Evolutionary conservation across 30 jellyfish, hydroid and myxozoan genomes (phyloP).

Genomic region (Pelagia noctiluca): DNA sequence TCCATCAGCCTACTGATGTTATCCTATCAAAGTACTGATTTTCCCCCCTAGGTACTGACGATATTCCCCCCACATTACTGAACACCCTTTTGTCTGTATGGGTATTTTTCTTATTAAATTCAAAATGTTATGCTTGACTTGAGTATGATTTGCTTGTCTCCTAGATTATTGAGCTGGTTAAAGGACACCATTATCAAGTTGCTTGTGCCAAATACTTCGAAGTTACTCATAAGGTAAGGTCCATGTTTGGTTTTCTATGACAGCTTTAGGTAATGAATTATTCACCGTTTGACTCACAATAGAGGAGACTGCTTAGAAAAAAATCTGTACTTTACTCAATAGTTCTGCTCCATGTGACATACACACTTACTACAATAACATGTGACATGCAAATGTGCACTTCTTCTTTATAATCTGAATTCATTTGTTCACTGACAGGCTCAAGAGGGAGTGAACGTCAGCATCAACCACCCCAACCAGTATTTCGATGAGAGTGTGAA

Average conservation of each 20-base stretch:
- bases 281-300: too few species aligned
- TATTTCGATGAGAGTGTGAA: constrained; percentile 88
- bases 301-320: too few species aligned
- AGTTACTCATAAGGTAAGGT: constrained; percentile 87
- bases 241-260: not conserved
- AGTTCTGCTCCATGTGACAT: too few species aligned
- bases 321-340: too few species aligned
- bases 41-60: not conserved
- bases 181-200: constrained; percentile 90
- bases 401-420: not conserved
- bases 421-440: constrained; percentile 36
- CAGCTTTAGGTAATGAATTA: too few species aligned
- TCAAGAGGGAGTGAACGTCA: constrained; percentile 66
- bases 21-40: too few species aligned
- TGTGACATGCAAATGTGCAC: not conserved
- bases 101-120: too few species aligned
- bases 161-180: constrained; percentile 81
- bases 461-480: constrained; percentile 91
- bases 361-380: not conserved
- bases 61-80: not conserved
- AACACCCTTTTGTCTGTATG: too few species aligned
- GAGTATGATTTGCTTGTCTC: too few species aligned
- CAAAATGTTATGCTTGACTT: too few species aligned
- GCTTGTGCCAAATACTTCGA: constrained; percentile 97
- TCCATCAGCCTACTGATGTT: too few species aligned